Base-by-base conservation (phyloP, 2,888 invertebrate species). In the Nomada goodeniana region DNA sequence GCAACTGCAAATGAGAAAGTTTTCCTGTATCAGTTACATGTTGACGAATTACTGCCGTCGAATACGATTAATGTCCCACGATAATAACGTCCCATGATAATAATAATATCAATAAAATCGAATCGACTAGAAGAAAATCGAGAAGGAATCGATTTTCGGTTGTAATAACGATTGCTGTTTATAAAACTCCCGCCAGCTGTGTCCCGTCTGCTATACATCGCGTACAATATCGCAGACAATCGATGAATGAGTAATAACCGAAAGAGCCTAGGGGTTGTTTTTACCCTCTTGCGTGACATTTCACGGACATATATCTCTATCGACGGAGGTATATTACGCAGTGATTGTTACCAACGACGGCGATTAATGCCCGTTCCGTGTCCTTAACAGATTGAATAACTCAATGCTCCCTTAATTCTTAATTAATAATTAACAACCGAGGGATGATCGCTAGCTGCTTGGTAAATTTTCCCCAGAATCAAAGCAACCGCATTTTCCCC, bases 251-350 rank as follows among this genome's bases (percentile, higher is more conserved):
- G 36, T 57, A 23, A 64, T 76, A 57, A 15, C 70, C 23, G 26
- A 47, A 64, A 2, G 4, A 64, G 53, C 47, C 53, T 20, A 10
- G 10, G 55, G 47, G 23, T 68, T 42, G 47, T 29, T 20, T 3
- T 26, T 52, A 67, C 52, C 53, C 61, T 23, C 57, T 55, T 26
- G 23, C 20, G 52, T 47, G 42, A 47, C 53, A 26, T 20, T 71
- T 55, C 18, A 26, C 67, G 70, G 57, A 80, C 59, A 64, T 69
- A 69, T 69, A 81, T 69, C 82, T 80, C 79, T 75, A 87, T 86
- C 78, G 78, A 80, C 76, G 70, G 78, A 63, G 88, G 86, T 86
- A 88, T 86, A 87, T 87, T 87, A 84, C 84, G 29, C 55, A 61
- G 75, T 68, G 70, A 86, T 83, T 76, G 75, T 81, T 68, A 63